Base-by-base conservation (phyloP, 2,888 invertebrate species). In the Itoplectis maculator region DNA sequence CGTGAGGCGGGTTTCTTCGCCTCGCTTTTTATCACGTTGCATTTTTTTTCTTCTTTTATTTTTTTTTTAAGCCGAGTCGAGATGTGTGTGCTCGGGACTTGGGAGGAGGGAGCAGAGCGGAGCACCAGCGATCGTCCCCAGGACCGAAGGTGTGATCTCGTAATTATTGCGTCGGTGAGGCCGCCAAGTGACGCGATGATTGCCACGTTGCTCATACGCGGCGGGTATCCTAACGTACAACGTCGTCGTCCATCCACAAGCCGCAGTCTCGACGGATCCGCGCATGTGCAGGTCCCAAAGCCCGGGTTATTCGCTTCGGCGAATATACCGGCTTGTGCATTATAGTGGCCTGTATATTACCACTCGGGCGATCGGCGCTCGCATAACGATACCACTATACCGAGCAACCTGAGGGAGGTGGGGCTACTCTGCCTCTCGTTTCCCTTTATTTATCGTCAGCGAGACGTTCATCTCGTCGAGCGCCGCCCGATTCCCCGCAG, bases 121-220 rank as follows among this genome's bases (percentile, higher is more conserved):
- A 85, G 86, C 82, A 85, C 86, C 81, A 75, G 84, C 68, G 83
- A 73, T 72, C 80, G 79, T 66, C 81, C 81, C 63, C 77, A 73
- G 84, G 83, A 5, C 83, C 84, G 79, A 86, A 88, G 88, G 89
- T 87, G 90, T 88, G 88, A 91, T 91, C 88, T 89, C 88, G 87
- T 90, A 90, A 90, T 90, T 90, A 91, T 90, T 87, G 88, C 87
- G 86, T 88, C 88, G 86, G 83, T 82, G 82, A 81, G 86, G 84
- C 85, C 86, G 86, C 86, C 87, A 87, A 88, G 87, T 90, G 90
- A 91, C 89, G 88, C 88, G 91, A 88, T 90, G 89, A 90, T 90
- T 91, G 88, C 88, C 86, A 88, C 86, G 87, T 89, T 87, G 76
- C 5, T 65, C 29, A 51, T 11, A 11, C 37, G 15, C 68, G 49